A percentile compares a stretch with the other conserved stretches of the same genome.
phyloP scores from a whole-genome alignment of 2,113 vertebrate genomes.

The Onychorhynchus coronatus region DNA sequence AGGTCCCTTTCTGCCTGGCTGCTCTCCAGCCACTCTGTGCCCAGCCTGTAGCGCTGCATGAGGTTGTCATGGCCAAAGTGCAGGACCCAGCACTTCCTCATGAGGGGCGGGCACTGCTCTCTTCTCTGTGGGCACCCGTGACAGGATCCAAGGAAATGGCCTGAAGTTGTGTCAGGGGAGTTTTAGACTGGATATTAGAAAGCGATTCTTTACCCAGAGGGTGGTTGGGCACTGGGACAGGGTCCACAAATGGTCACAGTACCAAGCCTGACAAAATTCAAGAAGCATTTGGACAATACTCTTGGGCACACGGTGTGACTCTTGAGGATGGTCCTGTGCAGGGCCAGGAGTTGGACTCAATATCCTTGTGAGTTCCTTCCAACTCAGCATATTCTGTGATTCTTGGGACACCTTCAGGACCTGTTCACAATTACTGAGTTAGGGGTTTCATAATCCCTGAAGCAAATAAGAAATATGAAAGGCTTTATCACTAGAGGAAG shows the following conservation, averaged over 20 bases:
- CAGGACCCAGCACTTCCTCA: neutral
- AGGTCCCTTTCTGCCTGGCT: too few relatives aligned
- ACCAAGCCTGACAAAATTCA: neutral
- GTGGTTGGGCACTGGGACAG: neutral
- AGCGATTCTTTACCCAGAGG: neutral
- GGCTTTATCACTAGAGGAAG: neutral
- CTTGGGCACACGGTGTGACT: neutral
- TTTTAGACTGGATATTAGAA: neutral
- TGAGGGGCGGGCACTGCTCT: neutral
- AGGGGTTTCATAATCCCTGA: neutral
- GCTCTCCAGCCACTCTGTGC: too few relatives aligned
- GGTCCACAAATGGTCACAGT: neutral
- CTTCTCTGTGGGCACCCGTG: neutral
- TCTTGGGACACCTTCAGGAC: neutral
- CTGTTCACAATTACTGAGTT: neutral
- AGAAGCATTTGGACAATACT: neutral
- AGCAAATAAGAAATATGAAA: neutral
- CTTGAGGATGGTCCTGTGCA: neutral
- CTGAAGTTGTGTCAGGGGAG: neutral
- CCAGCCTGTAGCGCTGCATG: too few relatives aligned
- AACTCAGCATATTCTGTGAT: neutral
- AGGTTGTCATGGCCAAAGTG: too few relatives aligned
- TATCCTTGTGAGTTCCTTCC: neutral
- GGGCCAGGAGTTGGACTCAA: neutral
- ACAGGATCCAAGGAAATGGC: neutral